Base-by-base conservation (phyloP, 2,113 vertebrate species). In the Cochlearius cochlearius region DNA sequence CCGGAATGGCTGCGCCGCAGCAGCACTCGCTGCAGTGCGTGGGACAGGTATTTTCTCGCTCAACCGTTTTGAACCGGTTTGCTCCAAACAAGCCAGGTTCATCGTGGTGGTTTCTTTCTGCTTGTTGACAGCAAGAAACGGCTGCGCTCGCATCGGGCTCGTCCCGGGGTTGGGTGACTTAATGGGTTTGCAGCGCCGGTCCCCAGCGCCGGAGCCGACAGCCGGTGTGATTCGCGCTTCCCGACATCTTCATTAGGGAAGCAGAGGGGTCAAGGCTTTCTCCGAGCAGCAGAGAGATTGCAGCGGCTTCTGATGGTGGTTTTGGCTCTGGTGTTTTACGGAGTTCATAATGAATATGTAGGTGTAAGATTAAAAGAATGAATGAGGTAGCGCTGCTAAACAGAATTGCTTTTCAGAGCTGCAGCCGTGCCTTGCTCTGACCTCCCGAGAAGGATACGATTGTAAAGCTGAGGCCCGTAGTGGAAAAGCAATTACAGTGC, bases 281-380 rank as follows among this genome's bases (percentile, higher is more conserved):
- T 63, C 38, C 3, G 7, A 34, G 72, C 80, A 89, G 80, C 68
- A 63, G 59, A 47, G 86, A 81, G 77, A n/a, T 72, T 52, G 88
- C 79, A 69, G 63, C 5, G 8, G 69, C 66, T 90, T 88, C 58
- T 38, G 88, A 30, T 67, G 81, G 75, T 45, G 58, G 85, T 49
- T 96, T 69, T 94, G 94, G 86, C 89, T 19, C 29, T 8, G 88
- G 15, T 27, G 9, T 91, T 89, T 67, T 55, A 21, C 15, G 3
- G 77, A 90, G 82, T 25, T 95, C 17, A 27, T 92, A 52, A 94
- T 96, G 91, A 94, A 97, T 86, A 92, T 68, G 95, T 97, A 97
- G 97, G 93, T 92, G 92, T 96, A 78, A 96, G 96, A 97, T 96
- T 95, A 90, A 94, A 96, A 95, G 94, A 82, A 97, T 95, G 96